Evolutionary conservation across 2,888 invertebrate species (phyloP), one percentile per base, ranked within the genome.

Genomic region (Pachliopta kotzebuea): DNA sequence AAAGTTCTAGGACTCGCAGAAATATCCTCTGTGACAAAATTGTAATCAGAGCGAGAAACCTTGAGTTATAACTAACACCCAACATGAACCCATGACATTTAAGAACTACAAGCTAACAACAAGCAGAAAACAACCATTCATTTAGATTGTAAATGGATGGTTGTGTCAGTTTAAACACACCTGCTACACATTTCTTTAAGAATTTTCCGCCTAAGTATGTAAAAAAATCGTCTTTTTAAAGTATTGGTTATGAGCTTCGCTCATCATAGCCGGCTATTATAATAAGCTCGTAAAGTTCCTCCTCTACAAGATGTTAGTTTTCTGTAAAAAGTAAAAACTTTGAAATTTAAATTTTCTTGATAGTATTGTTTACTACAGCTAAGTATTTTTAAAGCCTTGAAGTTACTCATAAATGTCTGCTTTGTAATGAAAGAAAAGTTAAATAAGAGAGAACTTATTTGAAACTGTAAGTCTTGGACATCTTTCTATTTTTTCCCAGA

Each of bases 81-180:
- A 42, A 23, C 42, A 18, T 56, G 14, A 14, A 37, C 37, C 6
- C 4, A 56, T 37, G 56, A 23, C 37, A 14, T 37, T 56, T 21
- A 56, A 24, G 18, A 42, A 56, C 42, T 42, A 8, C 23, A 23
- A 24, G 11, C 45, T 11, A n/a, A 45, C 23, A 24, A 9, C n/a
- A 45, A 58, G 26, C 24, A 58, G 11, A 18, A 45, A 49, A 49
- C 23, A 56, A 56, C 24, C 45, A 23, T 37, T 31, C 31, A 20
- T n/a, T 56, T 56, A 56, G 56, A 42, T 56, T 18, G 42, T 56
- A 37, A 23, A 56, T 56, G 42, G 18, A 14, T 23, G 20, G 24
- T 49, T 26, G 24, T 49, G 57, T 58, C 24, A 26, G 26, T 23
- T 17, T 49, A 24, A 49, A 23, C 24, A 45, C 57, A 58, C 57